Percentiles rank a stretch among this genome's conserved stretches.
These are phyloP conservation scores for Hylaeus anthracinus DNA, from an alignment of 1,140 invertebrate species.

Conservation along the genomic window DNA sequence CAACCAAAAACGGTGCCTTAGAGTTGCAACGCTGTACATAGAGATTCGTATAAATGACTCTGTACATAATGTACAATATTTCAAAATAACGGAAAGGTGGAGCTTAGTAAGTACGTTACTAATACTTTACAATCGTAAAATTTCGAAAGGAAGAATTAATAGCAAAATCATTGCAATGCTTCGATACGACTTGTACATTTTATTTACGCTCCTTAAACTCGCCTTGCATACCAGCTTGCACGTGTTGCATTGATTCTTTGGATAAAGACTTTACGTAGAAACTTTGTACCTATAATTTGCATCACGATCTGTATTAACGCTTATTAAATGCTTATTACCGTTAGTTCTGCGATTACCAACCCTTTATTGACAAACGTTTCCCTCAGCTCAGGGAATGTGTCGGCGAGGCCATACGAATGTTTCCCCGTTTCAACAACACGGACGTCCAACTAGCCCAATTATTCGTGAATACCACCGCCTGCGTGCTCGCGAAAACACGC, in stretches of 20 bases:
- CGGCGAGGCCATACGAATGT: slow-evolving; percentile 60
- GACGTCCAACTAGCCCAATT: slow-evolving; percentile 65
- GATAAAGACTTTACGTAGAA: too few relatives aligned
- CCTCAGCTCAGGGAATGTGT: slow-evolving; percentile 68
- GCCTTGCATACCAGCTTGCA: too few relatives aligned
- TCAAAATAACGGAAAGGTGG: neutral
- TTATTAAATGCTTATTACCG: neutral
- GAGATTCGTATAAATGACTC: neutral
- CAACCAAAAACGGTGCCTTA: neutral
- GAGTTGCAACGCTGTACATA: slow-evolving; percentile 6
- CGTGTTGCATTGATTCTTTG: too few relatives aligned
- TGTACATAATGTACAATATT: slow-evolving; percentile 25
- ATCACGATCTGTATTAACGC: too few relatives aligned
- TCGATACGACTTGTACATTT: neutral
- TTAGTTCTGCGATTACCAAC: neutral
- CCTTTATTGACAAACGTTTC: slow-evolving; percentile 14
- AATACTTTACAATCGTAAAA: too few relatives aligned
- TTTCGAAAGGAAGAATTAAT: too few relatives aligned
- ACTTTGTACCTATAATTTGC: too few relatives aligned
- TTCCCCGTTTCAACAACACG: slow-evolving; percentile 57
- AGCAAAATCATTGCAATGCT: neutral
- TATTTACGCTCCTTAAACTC: too few relatives aligned
- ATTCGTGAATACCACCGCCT: slow-evolving; percentile 72
- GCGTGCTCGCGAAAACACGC: slow-evolving; percentile 73
- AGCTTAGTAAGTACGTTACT: slow-evolving; percentile 5